Conservation (phyloP, 1,140 invertebrate species). For the Bilobella aurantiaca region DNA sequence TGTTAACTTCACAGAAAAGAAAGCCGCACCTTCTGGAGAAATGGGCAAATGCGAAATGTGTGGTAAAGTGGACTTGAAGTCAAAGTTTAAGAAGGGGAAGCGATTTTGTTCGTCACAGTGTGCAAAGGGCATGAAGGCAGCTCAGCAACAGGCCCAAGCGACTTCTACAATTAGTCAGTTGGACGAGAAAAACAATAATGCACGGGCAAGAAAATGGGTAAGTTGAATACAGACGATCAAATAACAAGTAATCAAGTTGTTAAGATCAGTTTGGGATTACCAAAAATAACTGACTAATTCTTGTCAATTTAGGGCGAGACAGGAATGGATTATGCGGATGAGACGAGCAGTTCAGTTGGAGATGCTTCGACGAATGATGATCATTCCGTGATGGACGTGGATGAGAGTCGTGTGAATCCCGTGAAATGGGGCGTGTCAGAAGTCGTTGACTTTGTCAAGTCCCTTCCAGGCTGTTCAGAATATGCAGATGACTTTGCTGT, state of each 20-base stretch:
- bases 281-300: constrained; percentile 19
- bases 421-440: constrained; percentile 57
- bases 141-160: constrained; percentile 25
- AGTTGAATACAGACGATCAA: constrained; percentile 6
- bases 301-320: constrained; percentile 35
- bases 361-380: constrained; percentile 28
- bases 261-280: background rate
- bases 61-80: constrained; percentile 57
- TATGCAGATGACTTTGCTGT: constrained; percentile 92
- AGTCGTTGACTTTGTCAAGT: constrained; percentile 38
- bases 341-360: constrained; percentile 33
- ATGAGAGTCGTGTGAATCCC: constrained; percentile 52
- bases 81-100: constrained; percentile 64
- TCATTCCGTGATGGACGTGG: constrained; percentile 21
- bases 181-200: constrained; percentile 36
- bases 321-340: constrained; percentile 26
- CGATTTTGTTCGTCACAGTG: constrained; percentile 67
- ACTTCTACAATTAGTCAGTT: background rate
- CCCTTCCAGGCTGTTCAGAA: constrained; percentile 74
- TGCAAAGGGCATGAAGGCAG: constrained; percentile 49
- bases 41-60: constrained; percentile 66
- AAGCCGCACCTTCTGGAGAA: constrained; percentile 44
- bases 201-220: constrained; percentile 37
- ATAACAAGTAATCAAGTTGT: no score
- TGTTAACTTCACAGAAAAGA: constrained; percentile 41